Evolutionary conservation across 2,113 vertebrate genomes (phyloP), one percentile per base, ranked within the genome.

Genomic region (Neogobius melanostomus): DNA sequence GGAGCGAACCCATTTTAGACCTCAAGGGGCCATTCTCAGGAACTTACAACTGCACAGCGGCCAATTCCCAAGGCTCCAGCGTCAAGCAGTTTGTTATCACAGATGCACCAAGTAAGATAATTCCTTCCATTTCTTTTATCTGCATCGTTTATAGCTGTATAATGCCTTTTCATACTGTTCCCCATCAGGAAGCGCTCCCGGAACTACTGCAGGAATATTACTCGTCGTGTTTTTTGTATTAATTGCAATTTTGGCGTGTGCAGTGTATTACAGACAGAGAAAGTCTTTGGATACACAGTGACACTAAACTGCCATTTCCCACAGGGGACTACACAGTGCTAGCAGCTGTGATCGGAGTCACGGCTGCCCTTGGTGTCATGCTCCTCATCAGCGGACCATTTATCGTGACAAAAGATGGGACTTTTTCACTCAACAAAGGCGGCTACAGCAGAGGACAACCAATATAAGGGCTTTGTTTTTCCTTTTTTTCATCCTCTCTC

Each of bases 41-140:
- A 14, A 80, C 48, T 17, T 93, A 92, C 64, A 76, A 0, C 12
- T 93, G 92, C 76, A 89, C 46, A 0, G 84, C 82, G 2, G 76
- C 75, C 0, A 93, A 92, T 28, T 0, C 0, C 0, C 50, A 15
- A 7, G 91, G 89, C 65, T 44, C 0, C 0, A 15, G 0, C 0
- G 82, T 28, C 63, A 93, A 90, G 74, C 42, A 60, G 42, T 92
- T 93, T 61, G 76, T 45, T 0, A 10, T 93, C 63, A 57, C 2
- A 2, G 8, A 72, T 49, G 52, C 61, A 14, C 2, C 43, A 76
- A 68, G 89, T 92, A 84, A 87, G 86, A 61, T 36, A 47, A 12
- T 53, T 1, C 8, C 0, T 44, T 7, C n/a, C 21, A 6, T 48
- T 0, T 6, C 12, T 6, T 61, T 0, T 54, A 46, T 4, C 59